Conservation (phyloP, 2,797 vertebrate genomes). For the Cichlasoma orientale region DNA sequence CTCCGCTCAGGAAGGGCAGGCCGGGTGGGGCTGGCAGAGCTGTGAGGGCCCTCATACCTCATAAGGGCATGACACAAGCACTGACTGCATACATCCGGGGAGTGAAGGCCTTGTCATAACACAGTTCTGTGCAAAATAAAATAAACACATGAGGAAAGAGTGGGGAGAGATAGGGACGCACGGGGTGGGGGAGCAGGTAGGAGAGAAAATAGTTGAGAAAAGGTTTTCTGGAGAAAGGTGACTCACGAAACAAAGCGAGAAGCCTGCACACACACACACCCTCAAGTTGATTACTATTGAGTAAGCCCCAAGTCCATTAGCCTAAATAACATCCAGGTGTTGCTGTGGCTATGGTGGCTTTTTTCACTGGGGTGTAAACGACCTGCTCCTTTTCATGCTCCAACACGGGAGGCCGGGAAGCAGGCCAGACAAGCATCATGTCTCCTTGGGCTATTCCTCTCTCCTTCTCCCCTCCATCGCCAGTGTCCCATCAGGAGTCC, state of each 20-base stretch:
- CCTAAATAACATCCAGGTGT: constrained; percentile 86
- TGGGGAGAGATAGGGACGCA: constrained; percentile 65
- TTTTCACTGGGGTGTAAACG: constrained; percentile 79
- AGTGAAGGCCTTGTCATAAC: constrained; percentile 79
- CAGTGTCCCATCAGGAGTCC: constrained; percentile 66
- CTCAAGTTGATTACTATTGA: constrained; percentile 78
- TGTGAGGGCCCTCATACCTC: constrained; percentile 74
- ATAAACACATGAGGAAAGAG: constrained; percentile 70
- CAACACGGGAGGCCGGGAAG: constrained; percentile 83
- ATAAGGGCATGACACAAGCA: constrained; percentile 80
- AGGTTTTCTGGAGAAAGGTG: constrained; percentile 47
- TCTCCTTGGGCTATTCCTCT: constrained; percentile 74
- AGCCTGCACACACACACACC: constrained; percentile 64
- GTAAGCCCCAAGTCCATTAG: constrained; percentile 81
- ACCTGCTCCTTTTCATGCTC: constrained; percentile 81
- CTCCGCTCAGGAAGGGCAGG: constrained; percentile 55
- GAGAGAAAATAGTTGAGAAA: constrained; percentile 14
- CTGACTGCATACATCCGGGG: constrained; percentile 76
- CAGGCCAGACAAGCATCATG: constrained; percentile 75
- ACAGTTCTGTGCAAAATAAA: constrained; percentile 71
- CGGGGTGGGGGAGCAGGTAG: constrained; percentile 45
- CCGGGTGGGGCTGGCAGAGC: constrained; percentile 65
- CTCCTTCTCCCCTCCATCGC: constrained; percentile 64
- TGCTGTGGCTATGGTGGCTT: constrained; percentile 74
- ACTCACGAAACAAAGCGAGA: constrained; percentile 69